Evolutionary conservation across 64 coral and sea anemone species (phyloP).

Genomic region (Dendrophyllia cribrosa): DNA sequence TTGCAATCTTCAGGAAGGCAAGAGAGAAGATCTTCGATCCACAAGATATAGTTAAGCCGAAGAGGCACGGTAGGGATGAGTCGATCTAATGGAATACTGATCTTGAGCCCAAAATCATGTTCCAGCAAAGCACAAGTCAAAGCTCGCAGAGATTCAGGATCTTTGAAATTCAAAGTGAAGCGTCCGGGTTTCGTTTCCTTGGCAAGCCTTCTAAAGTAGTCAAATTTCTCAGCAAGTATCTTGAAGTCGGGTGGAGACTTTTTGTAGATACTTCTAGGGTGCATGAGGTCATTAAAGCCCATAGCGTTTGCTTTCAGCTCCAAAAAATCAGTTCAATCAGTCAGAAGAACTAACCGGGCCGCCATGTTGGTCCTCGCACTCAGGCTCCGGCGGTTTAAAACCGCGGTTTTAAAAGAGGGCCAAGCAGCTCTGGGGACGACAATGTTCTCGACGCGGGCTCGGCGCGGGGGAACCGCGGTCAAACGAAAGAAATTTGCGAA

Average conservation of each 20-base stretch:
- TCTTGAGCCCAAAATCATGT: slow-evolving; percentile 83
- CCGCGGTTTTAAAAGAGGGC: no score
- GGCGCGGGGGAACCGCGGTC: no score
- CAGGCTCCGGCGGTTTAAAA: no score
- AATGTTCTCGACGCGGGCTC: no score
- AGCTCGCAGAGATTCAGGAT: slow-evolving; percentile 84
- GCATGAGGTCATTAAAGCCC: slow-evolving; percentile 90
- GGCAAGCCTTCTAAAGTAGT: slow-evolving; percentile 68
- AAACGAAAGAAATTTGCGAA: no score
- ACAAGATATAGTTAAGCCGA: slow-evolving; percentile 92
- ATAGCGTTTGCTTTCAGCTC: slow-evolving; percentile 37
- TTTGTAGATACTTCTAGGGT: slow-evolving; percentile 92
- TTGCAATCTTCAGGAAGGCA: slow-evolving; percentile 34
- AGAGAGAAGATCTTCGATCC: slow-evolving; percentile 89
- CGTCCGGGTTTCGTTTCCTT: slow-evolving; percentile 61
- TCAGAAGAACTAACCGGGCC: neutral
- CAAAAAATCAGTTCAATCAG: no score
- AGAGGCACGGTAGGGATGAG: slow-evolving; percentile 94
- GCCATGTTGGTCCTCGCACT: slow-evolving; percentile 12
- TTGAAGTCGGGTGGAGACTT: slow-evolving; percentile 86
- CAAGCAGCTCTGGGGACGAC: no score
- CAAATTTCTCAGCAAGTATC: slow-evolving; percentile 83
- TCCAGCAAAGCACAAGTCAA: slow-evolving; percentile 83
- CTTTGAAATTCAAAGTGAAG: slow-evolving; percentile 86
- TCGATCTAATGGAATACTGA: slow-evolving; percentile 92